Base-by-base conservation (phyloP, 2,797 vertebrate genomes). In the Galaxias olidus region DNA sequence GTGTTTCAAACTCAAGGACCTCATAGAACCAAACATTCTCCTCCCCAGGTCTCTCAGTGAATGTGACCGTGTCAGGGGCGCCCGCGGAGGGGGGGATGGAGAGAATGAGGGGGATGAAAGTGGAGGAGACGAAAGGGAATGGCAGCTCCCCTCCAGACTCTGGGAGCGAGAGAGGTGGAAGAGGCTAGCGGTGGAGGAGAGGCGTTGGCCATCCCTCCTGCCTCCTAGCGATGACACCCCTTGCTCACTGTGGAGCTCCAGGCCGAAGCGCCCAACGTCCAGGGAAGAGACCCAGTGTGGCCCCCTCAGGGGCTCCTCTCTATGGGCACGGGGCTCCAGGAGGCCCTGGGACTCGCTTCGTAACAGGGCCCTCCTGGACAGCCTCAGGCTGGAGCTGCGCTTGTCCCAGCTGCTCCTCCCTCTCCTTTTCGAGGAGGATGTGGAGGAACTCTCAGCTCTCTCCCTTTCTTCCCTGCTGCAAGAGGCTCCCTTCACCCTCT, bases 21-120 rank as follows among this genome's bases (percentile, higher is more conserved):
- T 87, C 89, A 94, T 88, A 11, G 92, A 93, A 63, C 92, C 90
- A 65, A 93, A 93, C 52, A 94, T 82, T 68, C 83, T 91, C 70
- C 88, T 90, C 50, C 92, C 92, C 69, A 94, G 86, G 82, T 94
- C 93, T 59, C 91, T 91, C 67, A 94, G 86, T 0, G 93, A 94
- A n/a, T 88, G 84, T 52, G 93, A 92, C 51, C 93, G 91, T 53
- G 90, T 89, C 19, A 93, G 86, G 30, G 88, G 80, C 49, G 76
- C 83, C 57, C 80, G 79, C 0, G 78, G 84, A 6, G 71, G 70
- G 20, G 87, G 71, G 15, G 87, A 89, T 1, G 92, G 92, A 5
- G 92, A 91, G 30, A 91, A 93, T 20, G 91, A 88, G 0, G 91
- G 92, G 2, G 91, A 89, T 14, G 92, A 94, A 50, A 91, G 92